Percentiles rank a stretch among this genome's conserved stretches.
phyloP scores from a whole-genome alignment of 2,113 vertebrate species.

The Notarius quadriscutis region DNA sequence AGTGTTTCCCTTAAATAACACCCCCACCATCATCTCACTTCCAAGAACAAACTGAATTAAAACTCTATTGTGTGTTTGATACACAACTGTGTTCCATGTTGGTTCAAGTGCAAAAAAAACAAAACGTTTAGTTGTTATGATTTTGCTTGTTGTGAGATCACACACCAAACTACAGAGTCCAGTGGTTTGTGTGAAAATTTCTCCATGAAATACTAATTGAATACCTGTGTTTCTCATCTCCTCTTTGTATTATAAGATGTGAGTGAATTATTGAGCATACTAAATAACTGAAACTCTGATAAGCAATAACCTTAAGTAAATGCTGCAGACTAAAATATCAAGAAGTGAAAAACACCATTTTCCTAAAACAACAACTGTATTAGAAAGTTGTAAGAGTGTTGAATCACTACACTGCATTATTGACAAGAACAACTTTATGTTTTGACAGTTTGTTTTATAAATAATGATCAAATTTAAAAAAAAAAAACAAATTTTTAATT shows the following conservation, averaged over 20 bases:
- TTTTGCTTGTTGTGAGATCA: neutral
- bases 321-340: neutral
- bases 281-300: neutral
- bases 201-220: neutral
- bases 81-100: neutral
- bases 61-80: neutral
- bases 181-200: neutral
- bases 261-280: neutral
- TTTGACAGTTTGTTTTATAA: neutral
- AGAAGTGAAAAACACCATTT: neutral
- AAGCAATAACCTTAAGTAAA: neutral
- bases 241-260: neutral
- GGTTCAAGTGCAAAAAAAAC: neutral
- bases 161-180: neutral
- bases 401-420: neutral
- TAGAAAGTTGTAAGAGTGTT: neutral
- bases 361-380: neutral
- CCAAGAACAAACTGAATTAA: neutral
- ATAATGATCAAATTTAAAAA: neutral
- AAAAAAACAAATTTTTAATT: neutral
- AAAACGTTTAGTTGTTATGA: neutral
- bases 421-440: neutral
- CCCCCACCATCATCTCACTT: neutral
- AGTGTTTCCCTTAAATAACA: constrained; percentile 9
- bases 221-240: neutral